Percentiles rank a stretch among this genome's conserved stretches.
phyloP scores from a whole-genome alignment of 2,888 invertebrate genomes.

The Mongoloraphidia duomilia region DNA sequence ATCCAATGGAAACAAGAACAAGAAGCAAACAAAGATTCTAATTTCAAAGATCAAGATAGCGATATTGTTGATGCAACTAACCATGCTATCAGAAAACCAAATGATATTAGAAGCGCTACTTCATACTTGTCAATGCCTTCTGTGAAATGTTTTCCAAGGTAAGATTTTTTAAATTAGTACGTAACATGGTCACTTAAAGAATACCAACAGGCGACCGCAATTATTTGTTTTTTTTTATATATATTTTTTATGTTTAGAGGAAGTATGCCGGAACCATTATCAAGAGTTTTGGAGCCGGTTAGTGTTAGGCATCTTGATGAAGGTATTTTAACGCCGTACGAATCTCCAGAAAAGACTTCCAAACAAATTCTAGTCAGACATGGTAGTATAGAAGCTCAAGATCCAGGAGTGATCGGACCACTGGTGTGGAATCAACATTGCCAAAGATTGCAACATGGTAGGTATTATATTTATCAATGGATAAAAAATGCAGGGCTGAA shows the following conservation, averaged over 20 bases:
- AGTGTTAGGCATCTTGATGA: conserved; percentile 55
- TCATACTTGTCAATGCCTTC: conserved; percentile 79
- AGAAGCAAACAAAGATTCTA: neutral
- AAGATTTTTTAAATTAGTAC: conserved; percentile 9
- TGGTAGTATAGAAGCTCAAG: conserved; percentile 52
- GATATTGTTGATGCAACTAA: conserved; percentile 18
- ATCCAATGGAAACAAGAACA: conserved; percentile 3
- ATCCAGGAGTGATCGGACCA: conserved; percentile 73
- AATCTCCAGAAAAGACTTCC: conserved; percentile 28
- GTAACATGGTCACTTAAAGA: neutral
- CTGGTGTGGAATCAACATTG: conserved; percentile 71
- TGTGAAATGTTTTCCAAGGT: conserved; percentile 70
- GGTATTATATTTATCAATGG: conserved; percentile 10
- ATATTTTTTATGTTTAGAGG: conserved; percentile 32
- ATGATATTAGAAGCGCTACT: conserved; percentile 32
- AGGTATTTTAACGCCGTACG: conserved; percentile 15
- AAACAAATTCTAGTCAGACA: conserved; percentile 37
- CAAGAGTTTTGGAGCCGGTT: conserved; percentile 63
- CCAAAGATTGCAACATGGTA: conserved; percentile 46
- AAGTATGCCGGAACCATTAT: conserved; percentile 61
- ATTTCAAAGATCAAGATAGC: conserved; percentile 8
- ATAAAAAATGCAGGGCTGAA: neutral
- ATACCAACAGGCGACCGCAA: neutral
- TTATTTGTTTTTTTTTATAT: neutral
- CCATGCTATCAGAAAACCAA: conserved; percentile 13